Conservation (phyloP, 2,888 invertebrate species). For the Cremastobaeus sp. region DNA sequence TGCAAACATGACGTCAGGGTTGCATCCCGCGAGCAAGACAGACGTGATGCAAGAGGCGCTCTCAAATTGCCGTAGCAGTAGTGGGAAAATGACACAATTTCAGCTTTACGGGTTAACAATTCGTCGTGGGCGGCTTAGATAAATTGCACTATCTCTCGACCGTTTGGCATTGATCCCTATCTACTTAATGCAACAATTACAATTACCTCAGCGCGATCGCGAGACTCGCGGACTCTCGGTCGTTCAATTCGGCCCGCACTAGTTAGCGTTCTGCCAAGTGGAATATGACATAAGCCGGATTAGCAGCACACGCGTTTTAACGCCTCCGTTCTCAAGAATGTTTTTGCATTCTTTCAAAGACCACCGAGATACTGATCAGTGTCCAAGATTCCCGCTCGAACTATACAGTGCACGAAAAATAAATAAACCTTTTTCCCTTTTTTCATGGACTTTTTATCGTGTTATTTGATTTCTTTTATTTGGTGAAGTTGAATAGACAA, state of each 20-base stretch:
- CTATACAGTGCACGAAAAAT: too few species aligned
- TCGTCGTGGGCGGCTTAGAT: conserved; percentile 74
- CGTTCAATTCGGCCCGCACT: conserved; percentile 40
- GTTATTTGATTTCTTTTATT: too few species aligned
- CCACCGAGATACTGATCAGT: too few species aligned
- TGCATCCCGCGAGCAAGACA: conserved; percentile 55
- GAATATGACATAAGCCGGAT: conserved; percentile 52
- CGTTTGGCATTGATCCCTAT: conserved; percentile 77
- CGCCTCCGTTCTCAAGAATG: conserved; percentile 33
- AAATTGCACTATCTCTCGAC: conserved; percentile 70
- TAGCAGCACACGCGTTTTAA: conserved; percentile 36
- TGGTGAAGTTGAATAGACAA: too few species aligned
- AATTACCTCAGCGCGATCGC: conserved; percentile 55
- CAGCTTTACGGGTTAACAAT: conserved; percentile 70
- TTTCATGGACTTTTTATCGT: too few species aligned
- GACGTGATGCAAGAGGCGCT: conserved; percentile 38
- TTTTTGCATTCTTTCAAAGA: conserved; percentile 39
- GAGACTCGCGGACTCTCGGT: conserved; percentile 31
- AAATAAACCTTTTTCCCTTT: too few species aligned
- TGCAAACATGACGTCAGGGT: conserved; percentile 61
- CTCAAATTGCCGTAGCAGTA: conserved; percentile 67
- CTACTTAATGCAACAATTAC: conserved; percentile 71
- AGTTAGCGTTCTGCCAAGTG: conserved; percentile 52
- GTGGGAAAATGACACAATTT: conserved; percentile 69
- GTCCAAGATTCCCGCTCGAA: too few species aligned